Percentiles rank a stretch among this genome's conserved stretches.
These are phyloP conservation scores for Huso huso DNA, from an alignment of 2,797 vertebrate species.

Conservation along the genomic window DNA sequence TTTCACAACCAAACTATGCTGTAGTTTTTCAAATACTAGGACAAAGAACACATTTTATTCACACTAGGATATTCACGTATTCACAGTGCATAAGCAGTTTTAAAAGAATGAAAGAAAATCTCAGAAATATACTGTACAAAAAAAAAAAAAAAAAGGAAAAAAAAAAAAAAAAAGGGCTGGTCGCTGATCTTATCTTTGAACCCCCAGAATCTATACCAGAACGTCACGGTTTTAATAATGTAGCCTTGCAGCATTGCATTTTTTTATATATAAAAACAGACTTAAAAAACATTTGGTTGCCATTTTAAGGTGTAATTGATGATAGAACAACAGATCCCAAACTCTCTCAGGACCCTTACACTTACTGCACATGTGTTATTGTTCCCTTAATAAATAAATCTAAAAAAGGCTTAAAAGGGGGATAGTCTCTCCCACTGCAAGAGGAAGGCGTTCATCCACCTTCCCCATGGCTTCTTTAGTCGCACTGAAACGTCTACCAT, in stretches of 20 bases:
- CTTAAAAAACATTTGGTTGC: slow-evolving; percentile 6
- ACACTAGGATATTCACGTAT: slow-evolving; percentile 88
- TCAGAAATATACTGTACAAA: slow-evolving; percentile 44
- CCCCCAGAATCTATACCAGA: slow-evolving; percentile 37
- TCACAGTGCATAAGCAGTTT: slow-evolving; percentile 97
- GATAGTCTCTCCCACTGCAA: too few relatives aligned
- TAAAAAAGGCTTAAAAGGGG: too few relatives aligned
- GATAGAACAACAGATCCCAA: too few relatives aligned
- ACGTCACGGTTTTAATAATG: slow-evolving; percentile 41
- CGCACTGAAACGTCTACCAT: too few relatives aligned
- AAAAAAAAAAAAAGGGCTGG: slow-evolving; percentile 10
- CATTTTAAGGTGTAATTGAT: too few relatives aligned
- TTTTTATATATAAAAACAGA: slow-evolving; percentile 25
- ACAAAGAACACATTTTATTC: slow-evolving; percentile 81
- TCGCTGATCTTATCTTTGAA: slow-evolving; percentile 24
- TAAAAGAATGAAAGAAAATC: slow-evolving; percentile 53
- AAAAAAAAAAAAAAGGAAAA: slow-evolving; percentile 9
- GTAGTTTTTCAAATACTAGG: slow-evolving; percentile 80
- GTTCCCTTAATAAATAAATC: too few relatives aligned
- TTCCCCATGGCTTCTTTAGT: too few relatives aligned
- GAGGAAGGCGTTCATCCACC: too few relatives aligned
- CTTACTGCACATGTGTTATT: too few relatives aligned
- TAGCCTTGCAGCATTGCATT: slow-evolving; percentile 26
- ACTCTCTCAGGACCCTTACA: too few relatives aligned
- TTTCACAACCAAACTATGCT: slow-evolving; percentile 87